Evolutionary conservation across 2,888 invertebrate genomes (phyloP).

Genomic region (Chrysotoxum bicinctum): DNA sequence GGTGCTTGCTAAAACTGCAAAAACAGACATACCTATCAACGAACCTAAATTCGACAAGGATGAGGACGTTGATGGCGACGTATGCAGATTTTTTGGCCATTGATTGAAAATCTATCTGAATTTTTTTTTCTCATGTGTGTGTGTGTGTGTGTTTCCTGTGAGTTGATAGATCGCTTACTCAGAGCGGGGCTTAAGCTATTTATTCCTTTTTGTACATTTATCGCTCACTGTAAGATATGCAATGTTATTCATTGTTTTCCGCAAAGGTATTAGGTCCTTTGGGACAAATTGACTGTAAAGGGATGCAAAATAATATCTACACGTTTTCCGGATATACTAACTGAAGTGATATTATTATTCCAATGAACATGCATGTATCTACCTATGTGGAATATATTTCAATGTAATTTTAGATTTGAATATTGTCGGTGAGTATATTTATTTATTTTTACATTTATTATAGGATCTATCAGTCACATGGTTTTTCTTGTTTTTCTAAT

Average conservation of each 20-base stretch:
- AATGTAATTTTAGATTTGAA: too few relatives aligned
- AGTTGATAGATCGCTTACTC: conserved; percentile 32
- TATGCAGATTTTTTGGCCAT: conserved; percentile 45
- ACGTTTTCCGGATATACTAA: background rate
- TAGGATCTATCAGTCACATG: too few relatives aligned
- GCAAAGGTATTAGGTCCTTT: background rate
- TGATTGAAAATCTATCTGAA: conserved; percentile 32
- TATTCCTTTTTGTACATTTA: background rate
- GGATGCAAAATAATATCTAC: background rate
- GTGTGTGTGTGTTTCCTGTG: background rate
- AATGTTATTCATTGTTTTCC: conserved; percentile 46
- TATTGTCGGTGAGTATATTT: too few relatives aligned
- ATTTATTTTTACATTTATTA: too few relatives aligned
- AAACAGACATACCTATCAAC: background rate
- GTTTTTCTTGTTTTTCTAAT: too few relatives aligned
- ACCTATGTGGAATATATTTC: too few relatives aligned
- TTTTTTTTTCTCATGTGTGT: background rate
- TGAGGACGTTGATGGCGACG: background rate
- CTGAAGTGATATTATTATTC: background rate
- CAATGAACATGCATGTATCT: background rate
- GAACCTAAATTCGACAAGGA: conserved; percentile 6
- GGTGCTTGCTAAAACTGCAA: conserved; percentile 6
- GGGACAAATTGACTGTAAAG: conserved; percentile 20
- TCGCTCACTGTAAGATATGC: conserved; percentile 19
- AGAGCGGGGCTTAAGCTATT: background rate